A percentile compares a stretch with the other conserved stretches of the same genome.
These are phyloP conservation scores for Oreochromis niloticus DNA, from an alignment of 2,113 vertebrate genomes.

Conservation along the genomic window DNA sequence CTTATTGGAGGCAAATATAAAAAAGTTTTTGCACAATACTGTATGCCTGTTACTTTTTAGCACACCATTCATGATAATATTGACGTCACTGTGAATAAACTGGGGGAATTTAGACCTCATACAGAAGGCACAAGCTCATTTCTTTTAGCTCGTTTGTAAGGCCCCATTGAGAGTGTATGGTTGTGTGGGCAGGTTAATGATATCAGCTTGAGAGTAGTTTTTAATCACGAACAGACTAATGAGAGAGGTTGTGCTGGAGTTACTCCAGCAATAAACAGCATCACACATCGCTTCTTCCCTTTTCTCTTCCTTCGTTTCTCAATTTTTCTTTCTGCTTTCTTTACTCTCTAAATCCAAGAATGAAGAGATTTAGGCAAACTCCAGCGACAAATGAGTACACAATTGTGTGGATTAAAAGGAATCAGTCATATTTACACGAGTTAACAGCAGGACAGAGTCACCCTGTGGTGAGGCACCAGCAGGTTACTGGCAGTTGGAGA, in stretches of 20 bases:
- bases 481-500: conserved; percentile 7
- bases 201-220: conserved; percentile 46
- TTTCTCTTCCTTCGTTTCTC: neutral
- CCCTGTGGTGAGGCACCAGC: conserved; percentile 4
- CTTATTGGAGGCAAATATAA: neutral
- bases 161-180: conserved; percentile 47
- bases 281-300: neutral
- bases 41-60: neutral
- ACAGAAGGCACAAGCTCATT: conserved; percentile 3
- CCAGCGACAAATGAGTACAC: neutral
- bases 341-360: neutral
- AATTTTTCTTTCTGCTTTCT: neutral
- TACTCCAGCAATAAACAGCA: conserved; percentile 30
- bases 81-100: neutral
- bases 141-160: conserved; percentile 20
- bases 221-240: conserved; percentile 59
- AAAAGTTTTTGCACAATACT: neutral
- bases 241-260: conserved; percentile 39
- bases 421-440: conserved; percentile 41
- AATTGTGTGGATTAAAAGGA: conserved; percentile 26
- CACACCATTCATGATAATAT: neutral
- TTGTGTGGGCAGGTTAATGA: conserved; percentile 63
- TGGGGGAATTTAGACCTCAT: neutral
- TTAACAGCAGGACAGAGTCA: conserved; percentile 32
- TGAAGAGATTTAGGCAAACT: conserved; percentile 5